Conservation (phyloP, 2,888 invertebrate genomes). For the Stenodema calcarata region DNA sequence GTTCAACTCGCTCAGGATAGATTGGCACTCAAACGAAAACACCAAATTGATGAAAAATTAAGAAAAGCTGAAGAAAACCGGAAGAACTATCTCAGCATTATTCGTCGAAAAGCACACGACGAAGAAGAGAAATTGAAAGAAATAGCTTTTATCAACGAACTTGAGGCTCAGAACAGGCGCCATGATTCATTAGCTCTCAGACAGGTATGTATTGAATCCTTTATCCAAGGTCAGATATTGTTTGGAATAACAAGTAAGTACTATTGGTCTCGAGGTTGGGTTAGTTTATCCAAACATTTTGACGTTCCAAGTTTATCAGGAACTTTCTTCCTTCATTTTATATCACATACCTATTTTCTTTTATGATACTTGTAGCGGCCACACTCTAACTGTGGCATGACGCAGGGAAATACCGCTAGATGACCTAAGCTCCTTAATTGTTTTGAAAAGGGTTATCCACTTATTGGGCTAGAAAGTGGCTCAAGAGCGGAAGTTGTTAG, state of each 20-base stretch:
- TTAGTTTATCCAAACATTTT: too few species aligned
- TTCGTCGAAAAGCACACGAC: conserved; percentile 94
- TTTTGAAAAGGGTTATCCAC: too few species aligned
- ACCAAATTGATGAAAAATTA: conserved; percentile 75
- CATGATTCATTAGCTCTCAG: conserved; percentile 88
- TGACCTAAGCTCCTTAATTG: too few species aligned
- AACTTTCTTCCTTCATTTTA: too few species aligned
- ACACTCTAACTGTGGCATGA: too few species aligned
- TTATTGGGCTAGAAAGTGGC: too few species aligned
- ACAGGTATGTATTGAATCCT: conserved; percentile 64
- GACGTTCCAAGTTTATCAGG: too few species aligned
- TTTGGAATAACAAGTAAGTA: too few species aligned
- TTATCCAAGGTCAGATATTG: too few species aligned
- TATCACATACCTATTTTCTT: neutral
- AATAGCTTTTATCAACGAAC: conserved; percentile 95
- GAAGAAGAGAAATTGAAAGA: conserved; percentile 96
- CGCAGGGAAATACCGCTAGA: too few species aligned
- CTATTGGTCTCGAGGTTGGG: too few species aligned
- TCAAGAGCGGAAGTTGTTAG: too few species aligned
- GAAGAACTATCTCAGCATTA: conserved; percentile 78
- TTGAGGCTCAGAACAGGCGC: conserved; percentile 92
- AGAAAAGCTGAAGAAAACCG: conserved; percentile 92
- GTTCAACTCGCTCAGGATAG: conserved; percentile 81
- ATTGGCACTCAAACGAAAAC: conserved; percentile 74
- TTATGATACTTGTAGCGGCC: neutral